phyloP scores from a whole-genome alignment of 2,113 vertebrate species.

The Camelus bactrianus region DNA sequence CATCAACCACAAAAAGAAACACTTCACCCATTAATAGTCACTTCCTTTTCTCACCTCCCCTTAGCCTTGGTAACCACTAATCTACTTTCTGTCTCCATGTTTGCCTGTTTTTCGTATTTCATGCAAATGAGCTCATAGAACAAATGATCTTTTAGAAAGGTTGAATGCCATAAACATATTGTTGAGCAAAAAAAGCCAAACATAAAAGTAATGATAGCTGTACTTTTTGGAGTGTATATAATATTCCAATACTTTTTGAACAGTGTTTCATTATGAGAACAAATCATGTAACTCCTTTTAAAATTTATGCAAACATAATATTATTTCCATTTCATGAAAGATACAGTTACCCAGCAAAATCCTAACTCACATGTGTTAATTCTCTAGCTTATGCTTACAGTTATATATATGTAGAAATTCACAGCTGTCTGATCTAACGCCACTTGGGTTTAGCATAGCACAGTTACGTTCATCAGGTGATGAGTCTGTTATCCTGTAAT shows the following conservation, averaged over 20 bases:
- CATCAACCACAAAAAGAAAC: neutral
- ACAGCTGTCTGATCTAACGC: neutral
- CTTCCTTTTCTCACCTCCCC: neutral
- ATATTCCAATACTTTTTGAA: neutral
- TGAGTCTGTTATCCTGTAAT: neutral
- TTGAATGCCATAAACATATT: neutral
- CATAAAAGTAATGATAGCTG: neutral
- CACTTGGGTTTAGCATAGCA: rapidly evolving
- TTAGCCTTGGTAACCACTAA: neutral
- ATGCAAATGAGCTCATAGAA: neutral
- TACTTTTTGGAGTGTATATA: neutral
- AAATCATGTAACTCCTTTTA: neutral
- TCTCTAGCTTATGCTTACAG: neutral
- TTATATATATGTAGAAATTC: rapidly evolving
- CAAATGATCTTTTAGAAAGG: neutral
- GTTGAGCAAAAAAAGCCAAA: neutral
- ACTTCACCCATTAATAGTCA: neutral
- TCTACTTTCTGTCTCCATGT: neutral
- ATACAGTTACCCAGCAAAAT: neutral
- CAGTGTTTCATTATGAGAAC: neutral
- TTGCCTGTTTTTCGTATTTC: neutral
- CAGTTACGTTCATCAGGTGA: rapidly evolving
- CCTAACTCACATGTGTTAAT: neutral
- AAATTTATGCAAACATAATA: neutral
- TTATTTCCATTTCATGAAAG: neutral